A percentile compares a stretch with the other conserved stretches of the same genome.
Evolutionary conservation across 2,888 invertebrate species (phyloP).

Genomic region (Lepidocyrtoides sp.): DNA sequence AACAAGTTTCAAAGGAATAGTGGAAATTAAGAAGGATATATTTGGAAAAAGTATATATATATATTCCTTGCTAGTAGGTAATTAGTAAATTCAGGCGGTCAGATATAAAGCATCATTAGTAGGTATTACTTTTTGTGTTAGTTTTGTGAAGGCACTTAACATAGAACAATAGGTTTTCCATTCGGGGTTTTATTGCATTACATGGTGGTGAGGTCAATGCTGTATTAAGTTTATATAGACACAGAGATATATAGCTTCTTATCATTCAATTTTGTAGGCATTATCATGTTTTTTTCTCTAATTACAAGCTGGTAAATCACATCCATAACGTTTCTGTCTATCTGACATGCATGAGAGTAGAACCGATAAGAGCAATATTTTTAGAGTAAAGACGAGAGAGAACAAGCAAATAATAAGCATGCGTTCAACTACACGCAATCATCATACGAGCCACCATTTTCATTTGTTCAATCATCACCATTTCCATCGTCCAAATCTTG

Average conservation of each 20-base stretch:
- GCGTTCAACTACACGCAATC: not conserved
- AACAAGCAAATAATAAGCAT: not conserved
- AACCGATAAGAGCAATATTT: slow-evolving; percentile 40
- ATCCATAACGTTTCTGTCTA: slow-evolving; percentile 11
- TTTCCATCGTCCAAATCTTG: slow-evolving; percentile 22
- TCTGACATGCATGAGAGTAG: slow-evolving; percentile 43
- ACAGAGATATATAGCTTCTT: not conserved
- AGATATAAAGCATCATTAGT: not conserved
- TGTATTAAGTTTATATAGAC: not conserved
- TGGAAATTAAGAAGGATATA: no score
- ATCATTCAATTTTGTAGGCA: not conserved
- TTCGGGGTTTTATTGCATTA: not conserved
- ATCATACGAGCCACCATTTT: slow-evolving; percentile 14
- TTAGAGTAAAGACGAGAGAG: not conserved
- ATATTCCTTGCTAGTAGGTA: no score
- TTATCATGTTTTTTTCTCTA: slow-evolving; percentile 37
- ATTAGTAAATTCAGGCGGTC: no score
- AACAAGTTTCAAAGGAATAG: not conserved
- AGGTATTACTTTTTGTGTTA: no score
- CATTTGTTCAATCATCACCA: slow-evolving; percentile 39
- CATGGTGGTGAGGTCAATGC: not conserved
- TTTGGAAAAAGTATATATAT: no score
- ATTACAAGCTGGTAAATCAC: slow-evolving; percentile 52
- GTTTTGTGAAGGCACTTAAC: not conserved
- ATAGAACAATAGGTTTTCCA: not conserved